Conservation (phyloP, 2,888 invertebrate species). For the Ochropleura leucogaster region DNA sequence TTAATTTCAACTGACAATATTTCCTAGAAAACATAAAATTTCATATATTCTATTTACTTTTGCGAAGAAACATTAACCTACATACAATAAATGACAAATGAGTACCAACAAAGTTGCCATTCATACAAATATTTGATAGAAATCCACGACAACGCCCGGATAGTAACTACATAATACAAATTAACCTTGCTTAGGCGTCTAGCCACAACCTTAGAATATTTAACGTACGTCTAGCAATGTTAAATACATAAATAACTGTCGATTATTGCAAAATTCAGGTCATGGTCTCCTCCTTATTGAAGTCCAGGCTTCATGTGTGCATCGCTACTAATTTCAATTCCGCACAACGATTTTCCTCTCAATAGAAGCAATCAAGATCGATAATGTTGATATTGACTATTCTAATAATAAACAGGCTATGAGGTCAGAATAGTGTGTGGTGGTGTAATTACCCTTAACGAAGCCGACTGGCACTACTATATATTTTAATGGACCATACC, state of each 20-base stretch:
- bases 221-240: slow-evolving; percentile 16
- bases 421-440: slow-evolving; percentile 7
- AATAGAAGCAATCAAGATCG: slow-evolving; percentile 34
- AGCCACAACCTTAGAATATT: slow-evolving; percentile 48
- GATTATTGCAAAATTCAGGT: slow-evolving; percentile 68
- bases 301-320: slow-evolving; percentile 22
- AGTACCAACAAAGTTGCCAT: slow-evolving; percentile 36
- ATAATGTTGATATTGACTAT: slow-evolving; percentile 32
- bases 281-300: slow-evolving; percentile 68
- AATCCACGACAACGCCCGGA: slow-evolving; percentile 1
- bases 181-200: slow-evolving; percentile 31
- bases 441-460: no score
- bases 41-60: slow-evolving; percentile 1
- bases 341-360: slow-evolving; percentile 33
- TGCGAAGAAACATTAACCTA: slow-evolving; percentile 3
- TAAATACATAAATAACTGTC: slow-evolving; percentile 41
- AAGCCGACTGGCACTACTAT: no score
- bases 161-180: slow-evolving; percentile 38
- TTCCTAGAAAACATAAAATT: slow-evolving; percentile 4
- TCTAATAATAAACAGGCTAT: slow-evolving; percentile 33
- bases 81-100: slow-evolving; percentile 10
- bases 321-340: slow-evolving; percentile 39
- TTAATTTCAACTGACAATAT: neutral
- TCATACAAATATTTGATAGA: slow-evolving; percentile 6
- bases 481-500: no score